Base-by-base conservation (phyloP, 2,888 invertebrate species). In the Ditylenchus weischeri region DNA sequence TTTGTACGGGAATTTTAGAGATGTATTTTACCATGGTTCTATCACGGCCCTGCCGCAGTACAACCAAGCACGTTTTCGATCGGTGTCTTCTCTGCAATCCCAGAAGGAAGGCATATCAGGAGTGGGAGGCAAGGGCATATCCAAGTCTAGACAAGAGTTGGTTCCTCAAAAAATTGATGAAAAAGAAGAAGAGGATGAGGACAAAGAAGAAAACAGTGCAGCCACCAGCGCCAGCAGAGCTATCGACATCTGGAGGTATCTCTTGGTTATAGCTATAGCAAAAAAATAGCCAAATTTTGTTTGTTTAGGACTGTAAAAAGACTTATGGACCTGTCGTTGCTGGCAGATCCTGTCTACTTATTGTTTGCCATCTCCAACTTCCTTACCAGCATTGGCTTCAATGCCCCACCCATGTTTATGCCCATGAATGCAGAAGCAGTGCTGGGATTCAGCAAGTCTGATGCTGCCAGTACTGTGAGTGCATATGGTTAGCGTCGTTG, bases 361-460 rank as follows among this genome's bases (percentile, higher is more conserved):
- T 85, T 95, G 70, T 96, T 95, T 84, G 89, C 90, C 18, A 78
- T 92, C 65, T 95, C 95, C 50, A 98, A 98, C 85, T 92, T 98
- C 84, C 89, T 91, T 83, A 93, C 93, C 57, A 93, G 92, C 83
- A 89, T 94, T 82, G 93, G 93, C 70, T 93, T 92, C 86, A 92
- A 93, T 84, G 89, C 93, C 81, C 94, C 94, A 48, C 93, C 92
- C 83, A 89, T 93, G 64, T 77, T 78, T 66, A 77, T 74, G 76
- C 75, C 75, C 21, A 70, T 78, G 73, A 70, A 76, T 66, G 77
- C 72, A 7, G 75, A 69, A 54, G 58, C 58, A 19, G 69, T 74
- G 7, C 68, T 75, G 21, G 65, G 63, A 23, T 47, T 77, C 18
- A 36, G 51, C 19, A 66, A 70, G 58, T 21, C 67, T 8, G 65